These are phyloP conservation scores for Brachionus koreanus DNA, from an alignment of 1,140 invertebrate genomes.

Conservation along the genomic window DNA sequence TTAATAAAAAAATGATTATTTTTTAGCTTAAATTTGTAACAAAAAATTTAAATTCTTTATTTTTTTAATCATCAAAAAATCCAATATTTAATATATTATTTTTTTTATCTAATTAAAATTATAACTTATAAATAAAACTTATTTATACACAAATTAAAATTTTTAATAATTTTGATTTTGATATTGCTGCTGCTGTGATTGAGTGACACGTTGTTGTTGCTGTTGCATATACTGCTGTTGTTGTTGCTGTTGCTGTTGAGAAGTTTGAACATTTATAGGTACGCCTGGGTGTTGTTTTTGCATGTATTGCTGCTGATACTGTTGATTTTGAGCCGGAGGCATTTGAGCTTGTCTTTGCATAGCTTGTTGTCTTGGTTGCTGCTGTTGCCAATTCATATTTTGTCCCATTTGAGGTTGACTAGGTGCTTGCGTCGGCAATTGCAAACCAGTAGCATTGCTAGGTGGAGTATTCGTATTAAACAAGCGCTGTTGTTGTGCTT, in stretches of 20 bases:
- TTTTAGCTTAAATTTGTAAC: no score
- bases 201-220: not conserved
- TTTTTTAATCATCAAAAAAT: not conserved
- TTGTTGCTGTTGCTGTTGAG: not conserved
- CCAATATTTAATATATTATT: not conserved
- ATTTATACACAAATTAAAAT: not conserved
- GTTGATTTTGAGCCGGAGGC: not conserved
- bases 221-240: not conserved
- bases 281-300: not conserved
- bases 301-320: slow-evolving; percentile 11
- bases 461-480: slow-evolving; percentile 8
- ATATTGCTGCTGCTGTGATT: not conserved
- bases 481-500: not conserved
- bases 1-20: no score
- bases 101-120: not conserved
- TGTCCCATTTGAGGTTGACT: not conserved
- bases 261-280: not conserved
- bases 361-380: not conserved
- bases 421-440: not conserved
- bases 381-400: slow-evolving; percentile 15
- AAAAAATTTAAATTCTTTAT: not conserved
- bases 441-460: not conserved
- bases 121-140: not conserved
- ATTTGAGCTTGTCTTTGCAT: not conserved
- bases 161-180: slow-evolving; percentile 8